Evolutionary conservation across 2,797 vertebrate genomes (phyloP).

Genomic region (Gastrophryne carolinensis): DNA sequence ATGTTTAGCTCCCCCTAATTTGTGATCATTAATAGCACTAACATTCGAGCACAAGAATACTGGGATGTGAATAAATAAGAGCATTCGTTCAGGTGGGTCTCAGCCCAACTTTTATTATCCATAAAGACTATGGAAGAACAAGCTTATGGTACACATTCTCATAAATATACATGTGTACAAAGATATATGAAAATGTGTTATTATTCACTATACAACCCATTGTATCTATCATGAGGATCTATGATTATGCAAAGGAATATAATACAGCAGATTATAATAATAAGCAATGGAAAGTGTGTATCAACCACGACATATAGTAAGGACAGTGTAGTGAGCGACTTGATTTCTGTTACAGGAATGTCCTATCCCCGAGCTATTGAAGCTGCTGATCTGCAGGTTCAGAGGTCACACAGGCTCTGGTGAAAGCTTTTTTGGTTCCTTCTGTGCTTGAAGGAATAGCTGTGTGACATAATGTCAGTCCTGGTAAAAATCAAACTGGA

Average conservation of each 20-base stretch:
- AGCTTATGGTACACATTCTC: no score
- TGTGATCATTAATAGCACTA: no score
- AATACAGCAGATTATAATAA: slow-evolving; percentile 12
- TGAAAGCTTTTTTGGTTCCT: slow-evolving; percentile 55
- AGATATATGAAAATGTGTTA: no score
- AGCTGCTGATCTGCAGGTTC: slow-evolving; percentile 56
- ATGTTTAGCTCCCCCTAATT: no score
- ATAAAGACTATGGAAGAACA: no score
- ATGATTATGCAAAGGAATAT: slow-evolving; percentile 17
- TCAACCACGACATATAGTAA: slow-evolving; percentile 19
- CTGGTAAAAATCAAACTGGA: slow-evolving; percentile 61
- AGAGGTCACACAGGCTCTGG: slow-evolving; percentile 49
- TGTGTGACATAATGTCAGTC: slow-evolving; percentile 58
- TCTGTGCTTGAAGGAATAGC: slow-evolving; percentile 55
- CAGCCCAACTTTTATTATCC: no score
- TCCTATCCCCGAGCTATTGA: slow-evolving; percentile 53
- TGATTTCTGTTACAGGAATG: slow-evolving; percentile 41
- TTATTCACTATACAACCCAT: no score
- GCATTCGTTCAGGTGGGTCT: no score
- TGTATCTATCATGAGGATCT: slow-evolving; percentile 13
- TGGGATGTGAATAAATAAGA: no score
- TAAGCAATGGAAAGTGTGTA: slow-evolving; percentile 7
- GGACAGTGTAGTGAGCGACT: background rate
- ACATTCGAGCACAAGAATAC: no score
- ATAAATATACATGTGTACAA: no score